A percentile compares a stretch with the other conserved stretches of the same genome.
Conservation (phyloP, 2,797 vertebrate species). For the Trachops cirrhosus region DNA sequence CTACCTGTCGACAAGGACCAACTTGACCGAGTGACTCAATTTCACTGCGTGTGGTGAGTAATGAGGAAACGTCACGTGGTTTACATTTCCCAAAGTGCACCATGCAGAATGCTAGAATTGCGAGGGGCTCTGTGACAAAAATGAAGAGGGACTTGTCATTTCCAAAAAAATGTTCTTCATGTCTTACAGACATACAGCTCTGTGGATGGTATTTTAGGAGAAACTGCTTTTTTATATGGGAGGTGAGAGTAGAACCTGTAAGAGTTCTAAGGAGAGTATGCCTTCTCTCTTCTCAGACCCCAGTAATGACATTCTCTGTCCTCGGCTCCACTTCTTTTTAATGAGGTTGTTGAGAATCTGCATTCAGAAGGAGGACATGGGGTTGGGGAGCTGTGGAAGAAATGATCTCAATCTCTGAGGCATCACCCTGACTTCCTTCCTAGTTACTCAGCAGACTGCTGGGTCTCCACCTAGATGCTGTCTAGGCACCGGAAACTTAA, state of each 20-base stretch:
- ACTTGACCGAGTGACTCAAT: not conserved
- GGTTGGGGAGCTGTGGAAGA: not conserved
- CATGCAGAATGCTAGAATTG: not conserved
- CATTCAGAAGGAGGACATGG: not conserved
- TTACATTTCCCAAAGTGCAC: not conserved
- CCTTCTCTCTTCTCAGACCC: not conserved
- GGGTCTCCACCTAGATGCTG: not conserved
- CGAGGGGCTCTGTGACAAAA: not conserved
- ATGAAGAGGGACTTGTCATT: not conserved
- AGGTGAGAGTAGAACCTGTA: not conserved
- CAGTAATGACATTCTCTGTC: not conserved
- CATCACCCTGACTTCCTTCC: not conserved
- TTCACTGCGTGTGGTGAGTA: not conserved
- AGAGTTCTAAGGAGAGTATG: not conserved
- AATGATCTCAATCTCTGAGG: not conserved
- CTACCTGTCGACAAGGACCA: not conserved
- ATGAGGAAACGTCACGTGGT: not conserved
- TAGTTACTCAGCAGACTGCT: not conserved
- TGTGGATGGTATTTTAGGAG: not conserved
- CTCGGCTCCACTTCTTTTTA: not conserved
- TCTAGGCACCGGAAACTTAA: not conserved
- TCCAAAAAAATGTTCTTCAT: not conserved
- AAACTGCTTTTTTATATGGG: not conserved
- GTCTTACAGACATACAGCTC: not conserved
- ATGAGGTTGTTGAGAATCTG: not conserved